A percentile compares a stretch with the other conserved stretches of the same genome.
These are phyloP conservation scores for Drosophila subquinaria DNA, from an alignment of 2,888 invertebrate species.

Conservation along the genomic window DNA sequence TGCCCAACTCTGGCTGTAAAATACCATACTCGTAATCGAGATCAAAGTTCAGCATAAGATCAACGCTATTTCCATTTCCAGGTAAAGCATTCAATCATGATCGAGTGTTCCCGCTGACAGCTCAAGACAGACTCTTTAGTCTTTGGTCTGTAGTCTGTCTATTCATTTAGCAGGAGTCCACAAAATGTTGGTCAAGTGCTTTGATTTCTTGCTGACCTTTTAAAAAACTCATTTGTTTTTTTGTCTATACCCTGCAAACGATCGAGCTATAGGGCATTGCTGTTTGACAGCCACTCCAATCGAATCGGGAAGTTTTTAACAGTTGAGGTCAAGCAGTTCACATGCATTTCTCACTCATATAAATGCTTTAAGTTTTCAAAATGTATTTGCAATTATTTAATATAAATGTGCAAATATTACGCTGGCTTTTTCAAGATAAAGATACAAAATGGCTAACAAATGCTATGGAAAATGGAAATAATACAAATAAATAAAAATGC, in stretches of 20 bases:
- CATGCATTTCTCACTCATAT: background rate
- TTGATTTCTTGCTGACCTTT: constrained; percentile 41
- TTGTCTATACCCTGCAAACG: constrained; percentile 8
- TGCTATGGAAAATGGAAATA: too few species aligned
- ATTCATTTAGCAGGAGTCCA: constrained; percentile 30
- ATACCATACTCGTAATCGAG: constrained; percentile 19
- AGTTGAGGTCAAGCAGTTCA: background rate
- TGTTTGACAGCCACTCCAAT: background rate
- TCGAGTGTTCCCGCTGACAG: constrained; percentile 22
- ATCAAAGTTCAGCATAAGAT: constrained; percentile 35
- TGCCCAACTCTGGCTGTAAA: too few species aligned
- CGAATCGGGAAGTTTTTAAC: background rate
- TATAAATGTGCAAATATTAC: background rate
- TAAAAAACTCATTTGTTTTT: constrained; percentile 22
- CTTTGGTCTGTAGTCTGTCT: background rate
- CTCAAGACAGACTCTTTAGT: constrained; percentile 2
- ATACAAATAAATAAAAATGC: too few species aligned
- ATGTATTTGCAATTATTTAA: background rate
- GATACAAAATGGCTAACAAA: background rate
- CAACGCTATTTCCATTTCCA: constrained; percentile 13
- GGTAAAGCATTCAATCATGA: constrained; percentile 18
- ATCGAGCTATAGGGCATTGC: background rate
- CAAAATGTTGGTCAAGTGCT: constrained; percentile 53
- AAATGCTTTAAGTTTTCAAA: background rate
- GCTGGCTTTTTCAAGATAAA: background rate